A percentile compares a stretch with the other conserved stretches of the same genome.
phyloP scores from a whole-genome alignment of 1,140 invertebrate genomes.

The Ptiloglossa arizonensis region DNA sequence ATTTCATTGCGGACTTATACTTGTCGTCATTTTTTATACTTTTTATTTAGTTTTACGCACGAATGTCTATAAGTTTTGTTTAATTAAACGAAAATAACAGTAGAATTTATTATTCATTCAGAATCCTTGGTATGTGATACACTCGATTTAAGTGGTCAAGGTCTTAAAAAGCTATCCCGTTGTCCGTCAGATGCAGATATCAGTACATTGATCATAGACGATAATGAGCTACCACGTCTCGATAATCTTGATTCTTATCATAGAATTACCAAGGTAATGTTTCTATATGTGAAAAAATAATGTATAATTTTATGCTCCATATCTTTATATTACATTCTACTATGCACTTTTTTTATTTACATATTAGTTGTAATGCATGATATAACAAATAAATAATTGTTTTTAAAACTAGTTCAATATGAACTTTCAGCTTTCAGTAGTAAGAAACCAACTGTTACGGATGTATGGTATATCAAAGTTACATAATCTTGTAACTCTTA shows the following conservation, averaged over 20 bases:
- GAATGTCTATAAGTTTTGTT: not conserved
- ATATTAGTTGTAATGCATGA: not conserved
- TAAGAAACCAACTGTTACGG: conserved; percentile 91
- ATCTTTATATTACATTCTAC: not conserved
- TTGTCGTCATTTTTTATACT: conserved; percentile 26
- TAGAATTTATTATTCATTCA: conserved; percentile 31
- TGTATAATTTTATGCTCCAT: not conserved
- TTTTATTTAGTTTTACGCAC: not conserved
- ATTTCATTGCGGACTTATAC: conserved; percentile 5
- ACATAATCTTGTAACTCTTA: conserved; percentile 89
- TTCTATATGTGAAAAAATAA: conserved; percentile 5
- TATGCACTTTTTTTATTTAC: not conserved
- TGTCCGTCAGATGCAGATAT: conserved; percentile 85
- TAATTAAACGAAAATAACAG: not conserved
- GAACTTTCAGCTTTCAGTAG: conserved; percentile 88
- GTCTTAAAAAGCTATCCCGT: conserved; percentile 89
- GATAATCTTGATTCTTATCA: conserved; percentile 92
- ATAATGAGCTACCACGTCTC: conserved; percentile 92
- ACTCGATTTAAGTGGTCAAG: conserved; percentile 86
- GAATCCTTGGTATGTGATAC: conserved; percentile 71
- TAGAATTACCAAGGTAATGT: conserved; percentile 89
- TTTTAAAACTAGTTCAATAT: not conserved
- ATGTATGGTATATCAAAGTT: conserved; percentile 93
- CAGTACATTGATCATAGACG: conserved; percentile 90
- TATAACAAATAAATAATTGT: not conserved